Evolutionary conservation across 2,797 vertebrate genomes (phyloP), one percentile per base, ranked within the genome.

Genomic region (Alectoris magna): DNA sequence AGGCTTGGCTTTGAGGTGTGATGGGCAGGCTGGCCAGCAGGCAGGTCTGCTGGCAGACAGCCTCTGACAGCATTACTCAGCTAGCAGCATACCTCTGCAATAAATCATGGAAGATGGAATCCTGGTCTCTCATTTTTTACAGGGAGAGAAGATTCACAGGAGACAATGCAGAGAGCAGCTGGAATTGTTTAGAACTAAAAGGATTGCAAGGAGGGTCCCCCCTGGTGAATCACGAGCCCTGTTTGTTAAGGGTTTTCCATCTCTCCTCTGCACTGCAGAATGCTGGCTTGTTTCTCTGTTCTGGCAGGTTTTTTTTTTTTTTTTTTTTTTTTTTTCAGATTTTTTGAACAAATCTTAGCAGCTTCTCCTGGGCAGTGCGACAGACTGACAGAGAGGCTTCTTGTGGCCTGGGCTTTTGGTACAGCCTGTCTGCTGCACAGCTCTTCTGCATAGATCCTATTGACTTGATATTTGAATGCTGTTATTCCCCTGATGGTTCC

Each of bases 231-330:
- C n/a, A 46, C 38, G 46, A 85, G 13, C 51, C 44, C 15, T n/a
- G 39, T 84, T 9, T 3, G 41, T 5, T n/a, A 2, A 0, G 3
- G 17, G 31, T 1, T 73, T 11, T 64, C 41, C 81, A 1, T 26
- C n/a, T 81, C 49, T 63, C 41, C 41, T 84, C 43, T 67, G 66
- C 67, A 55, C 55, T 83, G 68, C 68, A 82, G 92, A 14, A 24
- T 81, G 49, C 36, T 91, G 62, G 29, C 75, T 87, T 81, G 63
- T 46, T 88, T 62, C 41, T 76, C 36, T 8, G 10, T 7, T 39
- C 71, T 82, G 70, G 63, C 69, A 67, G 43, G 60, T n/a, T n/a
- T n/a, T n/a, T n/a, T n/a, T n/a, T n/a, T n/a, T n/a, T n/a, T 56
- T 87, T 1, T n/a, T 10, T 60, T 87, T 14, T 73, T 38, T 68